phyloP scores from a whole-genome alignment of 2,888 invertebrate species.

The Yponomeuta sedellus region DNA sequence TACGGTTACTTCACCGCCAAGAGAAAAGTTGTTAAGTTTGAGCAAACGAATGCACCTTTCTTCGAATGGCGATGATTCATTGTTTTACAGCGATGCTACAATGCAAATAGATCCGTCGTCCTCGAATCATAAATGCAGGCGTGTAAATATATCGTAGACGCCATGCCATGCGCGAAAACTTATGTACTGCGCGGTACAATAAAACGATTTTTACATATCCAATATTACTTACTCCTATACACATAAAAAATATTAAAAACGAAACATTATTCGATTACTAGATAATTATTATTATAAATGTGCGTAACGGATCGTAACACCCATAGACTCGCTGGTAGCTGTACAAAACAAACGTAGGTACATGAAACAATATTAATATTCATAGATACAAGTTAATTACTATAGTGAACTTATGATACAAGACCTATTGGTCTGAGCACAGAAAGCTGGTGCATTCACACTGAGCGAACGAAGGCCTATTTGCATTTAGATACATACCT shows the following conservation, averaged over 20 bases:
- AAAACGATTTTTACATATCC: constrained; percentile 23
- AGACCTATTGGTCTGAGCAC: not conserved
- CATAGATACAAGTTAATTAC: constrained; percentile 7
- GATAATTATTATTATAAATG: constrained; percentile 36
- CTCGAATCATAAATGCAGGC: not conserved
- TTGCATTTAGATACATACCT: not conserved
- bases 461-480: not conserved
- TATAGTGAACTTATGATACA: not conserved
- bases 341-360: constrained; percentile 43
- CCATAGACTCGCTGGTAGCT: constrained; percentile 47
- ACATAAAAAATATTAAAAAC: constrained; percentile 60
- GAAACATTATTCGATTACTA: constrained; percentile 38
- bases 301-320: constrained; percentile 57
- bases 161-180: constrained; percentile 8
- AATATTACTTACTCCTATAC: constrained; percentile 47
- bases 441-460: not conserved
- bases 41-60: too few species aligned
- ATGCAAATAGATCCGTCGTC: not conserved
- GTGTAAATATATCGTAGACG: not conserved
- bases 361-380: constrained; percentile 22
- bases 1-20: not conserved
- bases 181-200: constrained; percentile 18
- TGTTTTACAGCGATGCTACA: not conserved
- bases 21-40: not conserved
- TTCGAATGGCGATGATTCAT: not conserved